phyloP scores from a whole-genome alignment of 2,888 invertebrate species.

The Epistrophella euchroma region DNA sequence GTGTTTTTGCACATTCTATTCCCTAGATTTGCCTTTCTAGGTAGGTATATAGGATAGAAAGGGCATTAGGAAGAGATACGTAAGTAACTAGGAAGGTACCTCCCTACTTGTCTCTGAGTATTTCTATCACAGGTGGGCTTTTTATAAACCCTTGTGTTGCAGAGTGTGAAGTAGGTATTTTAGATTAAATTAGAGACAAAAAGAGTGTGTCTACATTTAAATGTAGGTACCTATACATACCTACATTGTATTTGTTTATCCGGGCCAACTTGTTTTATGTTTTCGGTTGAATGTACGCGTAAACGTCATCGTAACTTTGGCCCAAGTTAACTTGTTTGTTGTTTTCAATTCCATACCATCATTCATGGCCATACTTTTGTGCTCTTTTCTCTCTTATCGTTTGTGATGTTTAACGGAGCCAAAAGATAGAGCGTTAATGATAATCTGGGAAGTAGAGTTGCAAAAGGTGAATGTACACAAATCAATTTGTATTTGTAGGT shows the following conservation, averaged over 20 bases:
- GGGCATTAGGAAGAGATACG: conserved; percentile 23
- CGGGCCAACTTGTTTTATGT: conserved; percentile 52
- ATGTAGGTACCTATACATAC: not conserved
- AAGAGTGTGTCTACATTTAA: not conserved
- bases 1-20: not conserved
- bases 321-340: conserved; percentile 48
- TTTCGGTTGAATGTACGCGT: conserved; percentile 59
- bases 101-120: not conserved
- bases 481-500: too few species aligned
- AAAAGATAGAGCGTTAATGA: not conserved
- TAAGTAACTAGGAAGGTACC: too few species aligned
- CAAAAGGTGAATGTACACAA: too few species aligned
- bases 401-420: not conserved
- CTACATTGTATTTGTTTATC: conserved; percentile 3
- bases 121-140: conserved; percentile 58
- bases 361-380: conserved; percentile 17
- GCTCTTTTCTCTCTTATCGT: not conserved
- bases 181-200: conserved; percentile 43
- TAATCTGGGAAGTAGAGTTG: not conserved
- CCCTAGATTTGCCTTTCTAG: not conserved
- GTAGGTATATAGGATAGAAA: not conserved
- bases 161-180: conserved; percentile 57
- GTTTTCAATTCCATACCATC: not conserved
- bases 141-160: conserved; percentile 58
- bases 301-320: conserved; percentile 41